A percentile compares a stretch with the other conserved stretches of the same genome.
phyloP scores from a whole-genome alignment of 2,797 vertebrate species.

The Muraenolepis orangiensis region DNA sequence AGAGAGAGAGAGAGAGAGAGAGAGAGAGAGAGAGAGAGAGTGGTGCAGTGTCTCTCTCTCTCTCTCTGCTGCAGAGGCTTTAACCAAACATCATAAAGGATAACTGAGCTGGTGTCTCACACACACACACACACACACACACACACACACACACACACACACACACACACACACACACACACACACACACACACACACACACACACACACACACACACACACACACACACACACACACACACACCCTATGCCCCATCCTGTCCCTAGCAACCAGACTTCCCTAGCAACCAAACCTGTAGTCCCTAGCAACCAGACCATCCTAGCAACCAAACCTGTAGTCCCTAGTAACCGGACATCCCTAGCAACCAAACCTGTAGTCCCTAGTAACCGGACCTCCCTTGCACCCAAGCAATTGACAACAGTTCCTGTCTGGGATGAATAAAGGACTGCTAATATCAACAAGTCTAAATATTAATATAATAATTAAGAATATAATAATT shows the following conservation, averaged over 20 bases:
- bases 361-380: too few species aligned
- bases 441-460: neutral
- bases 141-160: too few species aligned
- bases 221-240: too few species aligned
- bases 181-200: too few species aligned
- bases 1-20: neutral
- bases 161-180: too few species aligned
- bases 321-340: too few species aligned
- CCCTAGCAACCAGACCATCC: too few species aligned
- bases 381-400: neutral
- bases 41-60: conserved; percentile 6
- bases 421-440: neutral
- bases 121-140: too few species aligned
- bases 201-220: too few species aligned
- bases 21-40: neutral
- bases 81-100: neutral
- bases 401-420: neutral
- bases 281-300: too few species aligned
- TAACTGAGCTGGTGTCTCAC: neutral
- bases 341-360: too few species aligned
- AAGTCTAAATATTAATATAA: neutral
- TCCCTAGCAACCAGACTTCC: neutral
- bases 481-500: too few species aligned
- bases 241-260: neutral
- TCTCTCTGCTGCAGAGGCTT: conserved; percentile 35